Evolutionary conservation across 2,888 invertebrate species (phyloP), one percentile per base, ranked within the genome.

Genomic region (Tachina grossa): DNA sequence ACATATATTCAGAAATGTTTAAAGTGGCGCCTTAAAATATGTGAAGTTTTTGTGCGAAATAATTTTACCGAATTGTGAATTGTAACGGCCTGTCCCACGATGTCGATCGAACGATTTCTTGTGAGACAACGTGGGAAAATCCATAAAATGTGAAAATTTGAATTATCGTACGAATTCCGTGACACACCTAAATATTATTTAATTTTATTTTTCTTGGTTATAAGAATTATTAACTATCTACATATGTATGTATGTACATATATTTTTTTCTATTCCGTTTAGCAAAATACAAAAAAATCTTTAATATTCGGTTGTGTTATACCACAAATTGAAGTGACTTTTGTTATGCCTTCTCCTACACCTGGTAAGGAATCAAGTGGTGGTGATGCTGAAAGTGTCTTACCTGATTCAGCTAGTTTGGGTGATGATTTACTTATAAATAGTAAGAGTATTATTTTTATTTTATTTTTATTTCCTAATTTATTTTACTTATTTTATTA

Each of bases 291-390:
- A 69, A 91, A 91, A 87, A 92, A 93, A 88, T 92, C 93, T 8
- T 93, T 97, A 87, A 95, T 95, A 43, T 93, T 97, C 75, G 97
- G 97, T 5, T 94, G 97, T 84, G 94, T 97, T 87, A 94, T 98
- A 82, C 97, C 97, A 16, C 97, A 98, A 90, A 94, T 97, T 61
- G 98, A 98, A 93, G 93, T 98, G 81, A 98, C 97, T 0, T 94
- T 98, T 88, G 96, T 98, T 85, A 96, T 97, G 94, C 97, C 97
- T 49, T 95, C 96, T 83, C 95, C 95, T 91, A 96, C 95, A 90
- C 96, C 96, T 55, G 97, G 97, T 10, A 97, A 97, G 92, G 97
- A 97, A 94, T 97, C 97, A 85, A 97, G 96, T 77, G 95, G 95
- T 83, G 95, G 96, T 77, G 97, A 97, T 93, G 94, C 96, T 87